Evolutionary conservation across 2,113 vertebrate species (phyloP).

Genomic region (Platysteira castanea): DNA sequence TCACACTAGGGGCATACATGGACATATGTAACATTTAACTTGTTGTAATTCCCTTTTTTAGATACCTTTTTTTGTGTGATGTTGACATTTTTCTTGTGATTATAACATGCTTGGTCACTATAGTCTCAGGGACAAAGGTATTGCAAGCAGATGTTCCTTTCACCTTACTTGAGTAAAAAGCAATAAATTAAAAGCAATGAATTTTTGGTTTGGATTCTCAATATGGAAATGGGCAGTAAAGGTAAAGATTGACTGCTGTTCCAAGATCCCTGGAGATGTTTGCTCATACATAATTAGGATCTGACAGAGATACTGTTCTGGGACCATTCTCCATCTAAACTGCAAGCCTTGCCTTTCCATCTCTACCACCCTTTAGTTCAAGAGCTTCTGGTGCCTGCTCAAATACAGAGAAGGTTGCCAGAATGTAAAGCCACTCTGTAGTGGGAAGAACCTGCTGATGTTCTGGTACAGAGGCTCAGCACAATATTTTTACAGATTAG

Average conservation of each 20-base stretch:
- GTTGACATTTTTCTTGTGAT: not conserved
- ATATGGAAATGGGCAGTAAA: not conserved
- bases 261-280: not conserved
- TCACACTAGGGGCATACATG: fast-evolving
- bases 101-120: not conserved
- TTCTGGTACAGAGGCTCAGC: not conserved
- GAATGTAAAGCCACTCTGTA: not conserved
- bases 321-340: not conserved
- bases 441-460: not conserved
- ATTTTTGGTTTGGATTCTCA: not conserved
- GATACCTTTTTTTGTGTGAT: not conserved
- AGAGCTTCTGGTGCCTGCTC: not conserved
- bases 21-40: not conserved
- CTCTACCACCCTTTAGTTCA: not conserved
- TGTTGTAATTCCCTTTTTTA: not conserved
- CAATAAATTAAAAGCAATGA: not conserved
- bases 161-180: not conserved
- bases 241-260: not conserved
- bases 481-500: not conserved
- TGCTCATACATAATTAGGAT: not conserved
- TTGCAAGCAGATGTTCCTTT: not conserved
- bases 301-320: not conserved
- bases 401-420: not conserved
- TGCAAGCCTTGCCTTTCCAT: not conserved
- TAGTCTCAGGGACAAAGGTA: not conserved